Evolutionary conservation across 2,797 vertebrate species (phyloP), one percentile per base, ranked within the genome.

Genomic region (Gobio occitaniae): DNA sequence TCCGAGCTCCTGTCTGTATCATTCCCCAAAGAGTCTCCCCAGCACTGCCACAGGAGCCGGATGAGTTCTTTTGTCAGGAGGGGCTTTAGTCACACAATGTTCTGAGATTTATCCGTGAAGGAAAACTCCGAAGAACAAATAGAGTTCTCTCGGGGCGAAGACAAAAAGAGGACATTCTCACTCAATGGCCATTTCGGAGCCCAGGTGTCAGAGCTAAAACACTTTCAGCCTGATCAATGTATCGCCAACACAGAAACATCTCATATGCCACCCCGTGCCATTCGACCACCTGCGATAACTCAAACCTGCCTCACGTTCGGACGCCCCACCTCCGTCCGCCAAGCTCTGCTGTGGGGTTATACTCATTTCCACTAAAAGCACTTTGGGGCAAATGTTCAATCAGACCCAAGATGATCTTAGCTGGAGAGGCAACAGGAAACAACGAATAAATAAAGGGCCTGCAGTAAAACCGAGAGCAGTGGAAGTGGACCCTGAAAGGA

Each of bases 401-500:
- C 89, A 90, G 87, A 86, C 85, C 87, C 82, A 83, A 81, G 87
- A 89, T 88, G 87, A 89, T 89, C 89, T 88, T 86, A 87, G 86
- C 90, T 89, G 84, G 87, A 89, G 89, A 87, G 89, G 86, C 88
- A 91, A 88, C 88, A 89, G 88, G 87, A 88, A 90, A 90, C 88
- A 90, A 90, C 88, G 85, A 88, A 90, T 90, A 90, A 90, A 91
- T 89, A 89, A 91, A 90, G 85, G 87, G 87, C 81, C 84, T 81
- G 86, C 87, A 87, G 90, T 88, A 89, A 87, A 90, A 86, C 84
- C 70, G 84, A 83, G 86, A 88, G 87, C 83, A 86, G 82, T 87
- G 89, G 87, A 89, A 89, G 19, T 91, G 4, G 91, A 91, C 86
- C 87, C 92, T 81, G 65, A 91, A 93, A 89, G 90, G 86, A 94